These are phyloP conservation scores for Habropoda laboriosa DNA, from an alignment of 1,140 invertebrate genomes.

Conservation along the genomic window DNA sequence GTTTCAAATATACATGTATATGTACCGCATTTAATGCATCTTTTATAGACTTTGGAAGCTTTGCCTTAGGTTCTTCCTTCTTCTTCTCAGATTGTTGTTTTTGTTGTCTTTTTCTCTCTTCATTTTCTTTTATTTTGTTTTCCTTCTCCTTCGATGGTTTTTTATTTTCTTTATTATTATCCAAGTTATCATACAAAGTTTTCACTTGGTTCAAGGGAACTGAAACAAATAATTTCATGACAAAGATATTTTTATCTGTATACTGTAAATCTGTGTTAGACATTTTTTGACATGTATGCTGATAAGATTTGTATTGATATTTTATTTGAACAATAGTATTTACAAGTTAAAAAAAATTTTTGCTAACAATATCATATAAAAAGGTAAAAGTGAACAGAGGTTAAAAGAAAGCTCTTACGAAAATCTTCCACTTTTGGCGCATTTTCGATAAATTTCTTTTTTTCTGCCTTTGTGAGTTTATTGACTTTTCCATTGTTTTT, in stretches of 20 bases:
- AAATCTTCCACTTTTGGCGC: slow-evolving; percentile 86
- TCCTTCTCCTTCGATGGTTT: slow-evolving; percentile 77
- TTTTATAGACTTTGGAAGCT: slow-evolving; percentile 86
- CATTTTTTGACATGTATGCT: background rate
- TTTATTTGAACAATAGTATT: background rate
- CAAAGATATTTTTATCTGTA: slow-evolving; percentile 13
- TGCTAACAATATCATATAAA: background rate
- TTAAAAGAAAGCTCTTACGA: slow-evolving; percentile 78
- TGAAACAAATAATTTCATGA: slow-evolving; percentile 51
- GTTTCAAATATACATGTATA: slow-evolving; percentile 2
- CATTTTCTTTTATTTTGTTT: slow-evolving; percentile 80
- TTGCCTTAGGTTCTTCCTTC: slow-evolving; percentile 78
- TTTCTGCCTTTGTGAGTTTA: slow-evolving; percentile 84
- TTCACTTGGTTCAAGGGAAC: slow-evolving; percentile 81
- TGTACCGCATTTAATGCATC: slow-evolving; percentile 84
- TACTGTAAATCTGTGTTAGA: background rate
- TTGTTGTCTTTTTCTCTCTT: slow-evolving; percentile 77
- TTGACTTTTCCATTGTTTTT: slow-evolving; percentile 82
- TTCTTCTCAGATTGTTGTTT: slow-evolving; percentile 74
- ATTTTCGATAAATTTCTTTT: slow-evolving; percentile 83
- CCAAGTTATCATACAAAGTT: slow-evolving; percentile 79
- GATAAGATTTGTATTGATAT: background rate
- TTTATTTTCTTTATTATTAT: slow-evolving; percentile 79
- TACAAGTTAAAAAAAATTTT: background rate
- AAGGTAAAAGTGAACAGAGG: slow-evolving; percentile 18